Evolutionary conservation across 1,140 invertebrate species (phyloP), one percentile per base, ranked within the genome.

Genomic region (Drosophila rufa): DNA sequence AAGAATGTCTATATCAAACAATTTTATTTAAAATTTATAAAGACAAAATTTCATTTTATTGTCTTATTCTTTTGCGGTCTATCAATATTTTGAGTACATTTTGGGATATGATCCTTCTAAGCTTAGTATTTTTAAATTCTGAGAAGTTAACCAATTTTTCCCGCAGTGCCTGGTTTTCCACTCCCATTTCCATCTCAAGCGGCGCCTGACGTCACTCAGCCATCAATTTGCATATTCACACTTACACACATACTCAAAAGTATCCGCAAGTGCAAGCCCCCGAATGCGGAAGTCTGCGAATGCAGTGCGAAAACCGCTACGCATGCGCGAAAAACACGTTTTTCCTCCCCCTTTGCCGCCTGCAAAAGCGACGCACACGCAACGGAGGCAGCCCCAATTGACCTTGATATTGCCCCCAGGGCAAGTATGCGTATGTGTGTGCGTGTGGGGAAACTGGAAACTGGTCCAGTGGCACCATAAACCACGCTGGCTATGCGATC

Each of bases 391-490:
- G 36, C 19, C 47, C 70, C 55, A 58, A 48, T 75, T 91, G 89
- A 91, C 89, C 89, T 91, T 91, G 89, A 91, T 86, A 76, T 82
- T 79, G 80, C 62, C 62, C 42, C 58, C 56, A 60, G 62, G 38
- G 25, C 57, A 36, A 55, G 38, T 64, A 25, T 64, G 45, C 59
- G 64, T 61, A 36, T 12, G 65, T 60, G 47, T 17, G 59, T 25
- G 50, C 53, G 55, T 53, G 68, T 36, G 50, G 47, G 56, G 46
- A 90, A 89, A 89, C 85, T 89, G 85, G 85, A 89, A 89, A 89
- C 85, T 89, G 85, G 85, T 89, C 81, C 75, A 85, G 85, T 82
- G 85, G 68, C 80, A 83, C 73, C 68, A 58, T 81, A 89, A 83
- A 61, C 82, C 82, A 67, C 69, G 70, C 67, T 85, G 59, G 75